A percentile compares a stretch with the other conserved stretches of the same genome.
Evolutionary conservation across 2,797 vertebrate species (phyloP).

Genomic region (Epinephelus awoara): DNA sequence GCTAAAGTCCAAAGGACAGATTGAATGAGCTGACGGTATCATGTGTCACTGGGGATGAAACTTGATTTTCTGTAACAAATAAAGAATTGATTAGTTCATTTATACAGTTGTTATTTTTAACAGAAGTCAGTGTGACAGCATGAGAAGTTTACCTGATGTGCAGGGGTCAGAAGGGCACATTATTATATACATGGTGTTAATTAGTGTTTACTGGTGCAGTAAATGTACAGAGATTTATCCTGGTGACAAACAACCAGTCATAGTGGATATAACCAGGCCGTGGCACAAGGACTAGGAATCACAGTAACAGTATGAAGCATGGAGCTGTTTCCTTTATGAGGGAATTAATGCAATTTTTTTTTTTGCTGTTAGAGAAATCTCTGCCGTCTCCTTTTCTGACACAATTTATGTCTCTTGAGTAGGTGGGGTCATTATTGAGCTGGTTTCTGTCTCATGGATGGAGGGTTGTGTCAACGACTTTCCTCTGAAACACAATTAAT

Average conservation of each 20-base stretch:
- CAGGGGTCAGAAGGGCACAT: neutral
- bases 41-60: too few relatives aligned
- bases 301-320: neutral
- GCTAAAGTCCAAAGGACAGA: too few relatives aligned
- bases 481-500: constrained; percentile 7
- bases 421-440: constrained; percentile 18
- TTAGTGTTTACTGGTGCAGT: neutral
- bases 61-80: too few relatives aligned
- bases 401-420: neutral
- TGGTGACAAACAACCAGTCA: neutral
- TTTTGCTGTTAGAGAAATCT: neutral
- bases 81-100: too few relatives aligned
- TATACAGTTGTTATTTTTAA: neutral
- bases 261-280: too few relatives aligned
- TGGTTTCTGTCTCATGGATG: neutral
- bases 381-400: neutral
- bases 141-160: neutral
- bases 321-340: neutral
- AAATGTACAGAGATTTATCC: neutral
- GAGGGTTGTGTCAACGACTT: constrained; percentile 9
- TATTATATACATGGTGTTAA: neutral
- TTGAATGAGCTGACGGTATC: too few relatives aligned
- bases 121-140: neutral
- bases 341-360: neutral
- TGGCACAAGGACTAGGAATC: too few relatives aligned